Evolutionary conservation across 1,140 invertebrate species (phyloP).

Genomic region (Listronotus oregonensis): DNA sequence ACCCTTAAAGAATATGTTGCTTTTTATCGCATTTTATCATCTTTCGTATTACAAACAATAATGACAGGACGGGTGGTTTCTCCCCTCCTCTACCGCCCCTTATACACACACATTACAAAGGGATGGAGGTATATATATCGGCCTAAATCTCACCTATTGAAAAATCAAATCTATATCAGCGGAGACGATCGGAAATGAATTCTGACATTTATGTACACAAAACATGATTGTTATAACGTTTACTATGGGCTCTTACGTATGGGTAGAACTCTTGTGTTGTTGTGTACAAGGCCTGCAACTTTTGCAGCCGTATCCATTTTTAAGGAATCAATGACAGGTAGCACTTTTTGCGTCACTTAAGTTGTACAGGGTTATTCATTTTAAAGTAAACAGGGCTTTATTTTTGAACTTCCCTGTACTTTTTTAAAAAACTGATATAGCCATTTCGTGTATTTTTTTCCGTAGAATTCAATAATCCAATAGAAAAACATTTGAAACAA

Average conservation of each 20-base stretch:
- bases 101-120: conserved; percentile 23
- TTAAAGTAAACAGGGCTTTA: too few species aligned
- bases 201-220: conserved; percentile 42
- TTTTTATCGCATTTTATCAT: conserved; percentile 22
- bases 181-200: conserved; percentile 44
- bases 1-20: conserved; percentile 1
- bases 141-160: conserved; percentile 43
- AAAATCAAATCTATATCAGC: conserved; percentile 48
- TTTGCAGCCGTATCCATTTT: too few species aligned
- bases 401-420: too few species aligned
- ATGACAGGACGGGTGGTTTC: conserved; percentile 22
- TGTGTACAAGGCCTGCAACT: too few species aligned
- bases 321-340: too few species aligned
- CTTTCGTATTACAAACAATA: conserved; percentile 22
- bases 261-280: too few species aligned
- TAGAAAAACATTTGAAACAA: too few species aligned
- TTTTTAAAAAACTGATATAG: too few species aligned
- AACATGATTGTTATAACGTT: conserved; percentile 31
- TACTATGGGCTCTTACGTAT: conserved; percentile 10
- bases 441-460: too few species aligned
- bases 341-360: too few species aligned
- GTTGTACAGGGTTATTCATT: too few species aligned
- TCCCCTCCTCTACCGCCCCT: conserved; percentile 5
- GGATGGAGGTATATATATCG: conserved; percentile 26
- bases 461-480: too few species aligned